Conservation (phyloP, 1,140 invertebrate genomes). For the Drosophila fuyamai region DNA sequence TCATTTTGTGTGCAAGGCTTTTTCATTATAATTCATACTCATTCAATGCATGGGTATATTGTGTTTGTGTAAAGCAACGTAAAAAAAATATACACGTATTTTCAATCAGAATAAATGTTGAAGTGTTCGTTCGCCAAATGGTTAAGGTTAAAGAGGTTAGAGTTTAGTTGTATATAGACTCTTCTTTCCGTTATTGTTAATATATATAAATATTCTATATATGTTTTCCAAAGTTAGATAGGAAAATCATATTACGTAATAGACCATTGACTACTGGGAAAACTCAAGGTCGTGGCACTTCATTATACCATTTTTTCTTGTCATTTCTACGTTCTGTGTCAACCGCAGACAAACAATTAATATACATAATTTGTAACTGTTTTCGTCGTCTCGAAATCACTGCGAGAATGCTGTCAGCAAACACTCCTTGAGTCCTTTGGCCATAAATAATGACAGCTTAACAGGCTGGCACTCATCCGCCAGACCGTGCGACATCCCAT, state of each 20-base stretch:
- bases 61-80: neutral
- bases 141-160: too few relatives aligned
- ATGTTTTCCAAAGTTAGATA: too few relatives aligned
- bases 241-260: too few relatives aligned
- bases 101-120: neutral
- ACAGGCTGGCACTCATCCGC: conserved; percentile 46
- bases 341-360: conserved; percentile 64
- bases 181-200: too few relatives aligned
- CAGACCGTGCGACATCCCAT: conserved; percentile 41
- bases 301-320: neutral
- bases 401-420: conserved; percentile 69
- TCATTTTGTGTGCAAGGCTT: conserved; percentile 28
- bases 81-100: neutral
- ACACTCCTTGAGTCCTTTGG: conserved; percentile 34
- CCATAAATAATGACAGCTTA: conserved; percentile 71
- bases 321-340: conserved; percentile 1
- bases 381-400: conserved; percentile 56
- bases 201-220: too few relatives aligned
- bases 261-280: too few relatives aligned
- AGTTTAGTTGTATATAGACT: too few relatives aligned
- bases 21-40: conserved; percentile 10
- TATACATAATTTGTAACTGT: conserved; percentile 75
- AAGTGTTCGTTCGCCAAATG: neutral
- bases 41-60: neutral
- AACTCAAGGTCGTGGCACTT: neutral